A percentile compares a stretch with the other conserved stretches of the same genome.
These are phyloP conservation scores for Edolisoma coerulescens DNA, from an alignment of 2,113 vertebrate genomes.

Conservation along the genomic window DNA sequence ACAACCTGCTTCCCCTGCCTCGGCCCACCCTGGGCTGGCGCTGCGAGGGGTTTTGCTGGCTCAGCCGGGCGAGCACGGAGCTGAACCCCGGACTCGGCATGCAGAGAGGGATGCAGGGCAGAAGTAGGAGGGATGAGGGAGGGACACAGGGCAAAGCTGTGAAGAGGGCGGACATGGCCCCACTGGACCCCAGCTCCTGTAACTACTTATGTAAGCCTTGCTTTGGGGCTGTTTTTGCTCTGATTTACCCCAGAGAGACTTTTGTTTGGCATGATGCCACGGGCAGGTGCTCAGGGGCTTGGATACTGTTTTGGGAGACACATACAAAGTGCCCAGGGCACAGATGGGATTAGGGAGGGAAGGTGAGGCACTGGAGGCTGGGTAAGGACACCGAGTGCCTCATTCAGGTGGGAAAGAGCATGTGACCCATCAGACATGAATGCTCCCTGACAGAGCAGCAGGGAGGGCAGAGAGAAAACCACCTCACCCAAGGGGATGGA, in stretches of 20 bases:
- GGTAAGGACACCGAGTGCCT: background rate
- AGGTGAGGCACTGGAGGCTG: background rate
- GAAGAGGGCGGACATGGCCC: background rate
- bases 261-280: background rate
- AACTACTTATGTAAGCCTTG: background rate
- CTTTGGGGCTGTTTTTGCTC: background rate
- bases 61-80: background rate
- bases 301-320: background rate
- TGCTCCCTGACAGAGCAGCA: background rate
- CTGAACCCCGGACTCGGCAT: background rate
- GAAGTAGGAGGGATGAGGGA: background rate
- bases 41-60: background rate
- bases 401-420: fast-evolving
- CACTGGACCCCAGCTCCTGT: background rate
- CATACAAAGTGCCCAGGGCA: background rate
- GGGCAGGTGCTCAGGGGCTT: background rate
- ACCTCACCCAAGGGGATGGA: background rate
- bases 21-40: background rate
- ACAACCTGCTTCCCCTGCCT: fast-evolving
- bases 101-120: background rate
- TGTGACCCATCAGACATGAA: background rate
- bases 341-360: background rate
- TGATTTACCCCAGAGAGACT: background rate
- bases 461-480: background rate
- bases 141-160: background rate